Conservation (phyloP, 92 coral and sea anemone species). For the Zoanthus solanderi region DNA sequence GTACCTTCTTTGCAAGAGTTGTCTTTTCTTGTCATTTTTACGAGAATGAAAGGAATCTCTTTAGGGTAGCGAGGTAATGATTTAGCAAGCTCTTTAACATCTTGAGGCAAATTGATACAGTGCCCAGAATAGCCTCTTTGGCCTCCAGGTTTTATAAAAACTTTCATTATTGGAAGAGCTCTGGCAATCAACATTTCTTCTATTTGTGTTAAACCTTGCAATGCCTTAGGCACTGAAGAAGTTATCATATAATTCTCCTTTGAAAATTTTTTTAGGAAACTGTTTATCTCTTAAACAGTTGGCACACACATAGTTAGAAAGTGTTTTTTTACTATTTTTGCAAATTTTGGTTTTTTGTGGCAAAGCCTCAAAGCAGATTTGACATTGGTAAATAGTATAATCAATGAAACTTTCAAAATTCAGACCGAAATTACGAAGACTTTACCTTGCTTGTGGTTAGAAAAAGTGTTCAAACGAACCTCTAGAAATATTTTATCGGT, state of each 20-base stretch:
- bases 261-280: constrained; percentile 62
- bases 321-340: constrained; percentile 31
- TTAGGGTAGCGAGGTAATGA: constrained; percentile 52
- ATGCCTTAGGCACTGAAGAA: constrained; percentile 52
- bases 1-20: no score
- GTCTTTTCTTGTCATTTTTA: neutral
- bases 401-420: neutral
- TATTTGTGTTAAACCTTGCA: constrained; percentile 45
- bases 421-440: no score
- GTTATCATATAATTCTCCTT: constrained; percentile 55
- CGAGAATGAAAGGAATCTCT: constrained; percentile 34
- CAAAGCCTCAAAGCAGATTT: constrained; percentile 67
- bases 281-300: constrained; percentile 4
- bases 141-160: constrained; percentile 68
- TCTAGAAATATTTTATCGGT: no score
- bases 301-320: constrained; percentile 60
- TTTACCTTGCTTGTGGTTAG: no score
- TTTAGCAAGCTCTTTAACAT: constrained; percentile 41
- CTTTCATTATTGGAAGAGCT: constrained; percentile 65
- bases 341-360: constrained; percentile 51
- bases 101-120: no score
- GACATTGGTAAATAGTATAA: constrained; percentile 57
- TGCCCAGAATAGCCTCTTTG: constrained; percentile 21
- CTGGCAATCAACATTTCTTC: constrained; percentile 35
- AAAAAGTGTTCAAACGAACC: no score